These are phyloP conservation scores for Paramormyrops hopkinsi DNA, from an alignment of 2,797 vertebrate genomes.

Conservation along the genomic window DNA sequence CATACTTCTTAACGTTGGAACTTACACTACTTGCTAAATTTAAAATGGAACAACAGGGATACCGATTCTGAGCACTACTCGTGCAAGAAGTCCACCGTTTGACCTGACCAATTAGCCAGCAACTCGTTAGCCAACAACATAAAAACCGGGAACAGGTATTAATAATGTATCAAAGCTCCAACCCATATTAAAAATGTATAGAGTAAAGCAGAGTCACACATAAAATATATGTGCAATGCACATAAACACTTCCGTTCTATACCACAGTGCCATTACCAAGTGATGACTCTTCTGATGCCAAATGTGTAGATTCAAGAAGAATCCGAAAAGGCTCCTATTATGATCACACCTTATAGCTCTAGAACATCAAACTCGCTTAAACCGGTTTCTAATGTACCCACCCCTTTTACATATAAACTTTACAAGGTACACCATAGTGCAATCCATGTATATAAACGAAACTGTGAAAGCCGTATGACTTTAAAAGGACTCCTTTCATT, in stretches of 20 bases:
- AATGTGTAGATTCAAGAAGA: background rate
- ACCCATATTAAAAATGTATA: background rate
- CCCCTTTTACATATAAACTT: background rate
- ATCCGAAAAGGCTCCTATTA: background rate
- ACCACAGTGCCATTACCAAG: background rate
- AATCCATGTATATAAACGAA: background rate
- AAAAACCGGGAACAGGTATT: conserved; percentile 4
- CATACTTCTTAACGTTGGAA: background rate
- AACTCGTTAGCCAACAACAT: background rate
- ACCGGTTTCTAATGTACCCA: background rate
- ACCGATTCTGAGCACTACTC: background rate
- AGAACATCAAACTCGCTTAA: background rate
- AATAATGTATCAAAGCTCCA: conserved; percentile 3
- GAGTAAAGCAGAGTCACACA: background rate
- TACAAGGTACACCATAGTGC: background rate
- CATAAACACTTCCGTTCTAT: background rate
- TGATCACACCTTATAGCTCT: background rate
- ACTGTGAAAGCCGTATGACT: background rate
- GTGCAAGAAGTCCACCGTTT: background rate
- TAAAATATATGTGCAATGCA: background rate
- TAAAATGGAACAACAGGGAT: background rate
- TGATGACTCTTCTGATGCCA: background rate
- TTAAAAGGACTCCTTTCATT: background rate
- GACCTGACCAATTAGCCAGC: background rate
- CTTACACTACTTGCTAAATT: background rate